These are phyloP conservation scores for Nyctibius grandis DNA, from an alignment of 2,797 vertebrate genomes.

Conservation along the genomic window DNA sequence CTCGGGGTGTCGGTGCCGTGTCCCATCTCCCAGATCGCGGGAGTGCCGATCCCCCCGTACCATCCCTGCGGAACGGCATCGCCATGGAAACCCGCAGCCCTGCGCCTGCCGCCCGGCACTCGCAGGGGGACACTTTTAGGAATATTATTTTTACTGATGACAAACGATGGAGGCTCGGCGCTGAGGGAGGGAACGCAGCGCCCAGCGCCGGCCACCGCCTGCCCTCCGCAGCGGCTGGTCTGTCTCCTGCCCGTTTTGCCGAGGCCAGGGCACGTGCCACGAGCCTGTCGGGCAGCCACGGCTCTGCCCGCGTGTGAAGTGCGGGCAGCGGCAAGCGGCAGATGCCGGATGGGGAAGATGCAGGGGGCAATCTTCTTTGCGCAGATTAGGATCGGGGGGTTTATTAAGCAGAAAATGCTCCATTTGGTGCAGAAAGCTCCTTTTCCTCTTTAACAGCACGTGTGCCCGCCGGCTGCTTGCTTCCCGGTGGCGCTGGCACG, in stretches of 20 bases:
- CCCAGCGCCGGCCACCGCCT: neutral
- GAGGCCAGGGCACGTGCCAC: conserved; percentile 31
- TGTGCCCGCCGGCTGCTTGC: neutral
- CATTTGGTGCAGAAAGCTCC: conserved; percentile 57
- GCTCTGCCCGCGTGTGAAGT: neutral
- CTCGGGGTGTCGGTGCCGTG: neutral
- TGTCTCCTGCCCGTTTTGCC: conserved; percentile 27
- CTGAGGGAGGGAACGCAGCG: conserved; percentile 8
- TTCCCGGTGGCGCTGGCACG: neutral
- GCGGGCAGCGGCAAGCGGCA: neutral
- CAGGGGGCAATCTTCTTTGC: neutral
- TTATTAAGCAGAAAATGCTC: conserved; percentile 52
- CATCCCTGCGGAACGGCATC: neutral
- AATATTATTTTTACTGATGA: conserved; percentile 50
- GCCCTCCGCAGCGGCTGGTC: neutral
- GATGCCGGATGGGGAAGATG: conserved; percentile 26
- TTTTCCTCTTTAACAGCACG: neutral
- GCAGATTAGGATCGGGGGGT: conserved; percentile 47
- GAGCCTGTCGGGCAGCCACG: neutral
- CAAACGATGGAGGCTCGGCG: conserved; percentile 43
- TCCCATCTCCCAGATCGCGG: conserved; percentile 30
- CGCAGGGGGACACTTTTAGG: conserved; percentile 44
- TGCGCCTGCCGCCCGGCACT: neutral
- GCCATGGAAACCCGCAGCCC: conserved; percentile 53
- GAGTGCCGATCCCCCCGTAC: neutral